Percentiles rank a stretch among this genome's conserved stretches.
phyloP scores from a whole-genome alignment of 1,140 invertebrate species.

The Drosophila burlai region DNA sequence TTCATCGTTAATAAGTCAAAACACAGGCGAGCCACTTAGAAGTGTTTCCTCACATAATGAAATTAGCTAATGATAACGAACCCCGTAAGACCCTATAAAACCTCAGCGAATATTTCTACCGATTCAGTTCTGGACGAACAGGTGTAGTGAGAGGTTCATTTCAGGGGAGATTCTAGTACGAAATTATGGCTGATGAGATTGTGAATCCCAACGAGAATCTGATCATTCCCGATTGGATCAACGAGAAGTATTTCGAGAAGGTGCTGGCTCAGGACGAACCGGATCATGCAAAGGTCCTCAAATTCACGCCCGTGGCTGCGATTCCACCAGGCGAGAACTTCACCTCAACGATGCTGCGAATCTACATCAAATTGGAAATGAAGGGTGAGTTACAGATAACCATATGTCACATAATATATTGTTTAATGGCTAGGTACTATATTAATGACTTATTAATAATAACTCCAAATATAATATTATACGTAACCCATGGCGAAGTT shows the following conservation, averaged over 20 bases:
- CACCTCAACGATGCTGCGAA: slow-evolving; percentile 69
- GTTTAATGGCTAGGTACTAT: not conserved
- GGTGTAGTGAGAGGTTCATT: slow-evolving; percentile 3
- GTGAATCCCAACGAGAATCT: slow-evolving; percentile 72
- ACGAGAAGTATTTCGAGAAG: slow-evolving; percentile 83
- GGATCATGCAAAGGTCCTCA: slow-evolving; percentile 66
- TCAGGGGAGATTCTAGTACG: no score
- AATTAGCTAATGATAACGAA: slow-evolving; percentile 17
- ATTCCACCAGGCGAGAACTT: slow-evolving; percentile 75
- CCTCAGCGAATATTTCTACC: not conserved
- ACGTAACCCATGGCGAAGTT: no score
- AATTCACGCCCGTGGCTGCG: slow-evolving; percentile 66
- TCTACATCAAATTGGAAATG: slow-evolving; percentile 68
- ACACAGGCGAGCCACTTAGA: not conserved
- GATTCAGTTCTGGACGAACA: slow-evolving; percentile 7
- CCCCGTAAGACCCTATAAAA: slow-evolving; percentile 5
- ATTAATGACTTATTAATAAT: no score
- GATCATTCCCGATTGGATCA: slow-evolving; percentile 85
- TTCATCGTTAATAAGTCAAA: not conserved
- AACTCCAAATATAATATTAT: no score
- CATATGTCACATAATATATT: not conserved
- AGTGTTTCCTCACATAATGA: not conserved
- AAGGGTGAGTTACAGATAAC: slow-evolving; percentile 37
- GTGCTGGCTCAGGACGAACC: slow-evolving; percentile 83
- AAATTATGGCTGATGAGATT: slow-evolving; percentile 47